These are phyloP conservation scores for Cebidichthys violaceus DNA, from an alignment of 2,113 vertebrate genomes.

Conservation along the genomic window DNA sequence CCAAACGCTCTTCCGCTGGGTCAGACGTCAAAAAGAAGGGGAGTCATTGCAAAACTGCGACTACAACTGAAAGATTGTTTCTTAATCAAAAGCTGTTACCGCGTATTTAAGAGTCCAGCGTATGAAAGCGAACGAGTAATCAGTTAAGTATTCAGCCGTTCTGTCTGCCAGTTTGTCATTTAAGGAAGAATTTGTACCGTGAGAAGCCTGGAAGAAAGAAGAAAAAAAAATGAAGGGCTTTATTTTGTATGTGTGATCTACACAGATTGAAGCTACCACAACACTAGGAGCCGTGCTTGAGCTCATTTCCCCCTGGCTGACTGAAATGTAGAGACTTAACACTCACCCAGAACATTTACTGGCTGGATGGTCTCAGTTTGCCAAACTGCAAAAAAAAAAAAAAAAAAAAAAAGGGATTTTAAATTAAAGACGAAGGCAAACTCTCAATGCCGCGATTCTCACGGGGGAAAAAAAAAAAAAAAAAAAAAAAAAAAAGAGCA, in stretches of 20 bases:
- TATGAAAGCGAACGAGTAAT: conserved; percentile 41
- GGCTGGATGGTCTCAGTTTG: conserved; percentile 75
- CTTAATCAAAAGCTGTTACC: conserved; percentile 57
- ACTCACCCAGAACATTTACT: conserved; percentile 76
- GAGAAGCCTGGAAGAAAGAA: conserved; percentile 12
- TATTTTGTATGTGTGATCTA: conserved; percentile 49
- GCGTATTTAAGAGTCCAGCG: conserved; percentile 46
- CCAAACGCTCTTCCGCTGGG: conserved; percentile 43
- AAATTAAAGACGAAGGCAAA: conserved; percentile 70
- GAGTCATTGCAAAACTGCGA: conserved; percentile 48
- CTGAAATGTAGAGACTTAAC: conserved; percentile 73
- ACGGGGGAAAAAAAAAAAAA: conserved; percentile 30
- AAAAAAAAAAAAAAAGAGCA: conserved; percentile 29
- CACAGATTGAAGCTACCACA: conserved; percentile 47
- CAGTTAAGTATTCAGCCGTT: conserved; percentile 25
- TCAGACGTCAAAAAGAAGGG: conserved; percentile 56
- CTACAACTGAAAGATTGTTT: conserved; percentile 44
- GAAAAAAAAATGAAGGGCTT: conserved; percentile 54
- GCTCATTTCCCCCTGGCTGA: conserved; percentile 68
- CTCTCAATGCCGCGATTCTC: conserved; percentile 49
- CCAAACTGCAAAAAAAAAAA: conserved; percentile 72
- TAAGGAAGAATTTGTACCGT: conserved; percentile 43
- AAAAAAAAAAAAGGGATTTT: conserved; percentile 72
- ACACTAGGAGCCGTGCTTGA: conserved; percentile 50
- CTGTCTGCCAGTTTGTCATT: conserved; percentile 60